phyloP scores from a whole-genome alignment of 2,797 vertebrate species.

The Petrocephalus sullivani region DNA sequence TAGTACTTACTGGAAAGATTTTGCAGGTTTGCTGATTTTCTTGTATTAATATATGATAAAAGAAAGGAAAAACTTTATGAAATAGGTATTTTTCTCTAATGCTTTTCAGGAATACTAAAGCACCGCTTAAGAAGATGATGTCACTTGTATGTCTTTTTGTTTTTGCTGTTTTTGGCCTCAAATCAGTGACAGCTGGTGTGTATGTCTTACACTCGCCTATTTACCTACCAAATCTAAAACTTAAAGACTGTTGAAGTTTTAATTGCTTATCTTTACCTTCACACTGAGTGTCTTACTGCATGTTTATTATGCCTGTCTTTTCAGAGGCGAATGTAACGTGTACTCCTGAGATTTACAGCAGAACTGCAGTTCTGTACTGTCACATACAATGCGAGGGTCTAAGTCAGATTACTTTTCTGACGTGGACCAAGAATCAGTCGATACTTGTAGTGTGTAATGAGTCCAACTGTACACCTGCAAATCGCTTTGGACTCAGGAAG shows the following conservation, averaged over 20 bases:
- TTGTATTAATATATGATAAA: neutral
- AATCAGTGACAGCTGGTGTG: neutral
- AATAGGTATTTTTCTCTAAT: neutral
- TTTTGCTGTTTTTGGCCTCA: neutral
- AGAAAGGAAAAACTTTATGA: no score
- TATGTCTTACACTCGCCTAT: neutral
- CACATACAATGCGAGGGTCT: no score
- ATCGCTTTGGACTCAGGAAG: neutral
- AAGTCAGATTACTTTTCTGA: neutral
- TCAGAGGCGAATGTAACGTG: no score
- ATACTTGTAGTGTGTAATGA: neutral
- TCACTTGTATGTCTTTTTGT: neutral
- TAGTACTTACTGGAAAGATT: neutral
- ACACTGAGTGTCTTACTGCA: no score
- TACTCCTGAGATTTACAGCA: no score
- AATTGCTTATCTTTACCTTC: no score
- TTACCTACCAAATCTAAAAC: neutral
- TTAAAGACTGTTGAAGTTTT: no score
- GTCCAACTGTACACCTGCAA: no score
- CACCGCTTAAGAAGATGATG: neutral
- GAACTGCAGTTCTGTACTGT: no score
- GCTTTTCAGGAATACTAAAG: neutral
- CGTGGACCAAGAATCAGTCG: neutral
- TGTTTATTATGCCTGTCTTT: no score
- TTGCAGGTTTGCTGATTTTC: neutral